phyloP scores from a whole-genome alignment of 2,113 vertebrate genomes.

The Phylloscopus trochilus region DNA sequence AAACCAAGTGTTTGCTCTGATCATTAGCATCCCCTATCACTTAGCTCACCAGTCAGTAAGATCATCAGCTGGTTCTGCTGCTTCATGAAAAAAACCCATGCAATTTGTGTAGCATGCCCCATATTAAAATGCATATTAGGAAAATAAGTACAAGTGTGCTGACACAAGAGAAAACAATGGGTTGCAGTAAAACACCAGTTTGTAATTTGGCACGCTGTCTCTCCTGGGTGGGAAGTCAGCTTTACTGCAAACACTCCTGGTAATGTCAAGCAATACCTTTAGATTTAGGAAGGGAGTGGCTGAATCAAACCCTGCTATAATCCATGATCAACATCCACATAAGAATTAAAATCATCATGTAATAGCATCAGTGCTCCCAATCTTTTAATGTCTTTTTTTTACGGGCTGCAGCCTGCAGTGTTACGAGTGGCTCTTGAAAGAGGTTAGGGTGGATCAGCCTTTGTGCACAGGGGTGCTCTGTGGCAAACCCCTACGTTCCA shows the following conservation, averaged over 20 bases:
- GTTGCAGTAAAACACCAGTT: neutral
- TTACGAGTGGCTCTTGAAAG: neutral
- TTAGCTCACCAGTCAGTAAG: neutral
- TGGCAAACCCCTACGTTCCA: rapidly evolving
- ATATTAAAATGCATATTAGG: neutral
- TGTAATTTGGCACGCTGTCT: neutral
- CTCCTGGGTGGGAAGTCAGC: neutral
- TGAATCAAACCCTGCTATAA: neutral
- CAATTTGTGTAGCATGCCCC: neutral
- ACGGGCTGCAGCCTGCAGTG: neutral
- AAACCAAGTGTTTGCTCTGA: neutral
- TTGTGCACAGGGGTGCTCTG: neutral
- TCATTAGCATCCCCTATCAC: neutral
- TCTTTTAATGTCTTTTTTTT: neutral
- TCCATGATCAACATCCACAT: neutral
- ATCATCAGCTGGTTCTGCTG: neutral
- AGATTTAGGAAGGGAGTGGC: neutral
- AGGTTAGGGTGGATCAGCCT: neutral
- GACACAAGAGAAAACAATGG: neutral
- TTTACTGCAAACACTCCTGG: neutral
- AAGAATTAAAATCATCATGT: neutral
- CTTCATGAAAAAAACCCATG: neutral
- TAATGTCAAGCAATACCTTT: neutral
- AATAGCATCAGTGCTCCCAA: neutral
- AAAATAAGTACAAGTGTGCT: neutral